Conservation (phyloP, 2,797 vertebrate genomes). For the Enteromius argenteus region DNA sequence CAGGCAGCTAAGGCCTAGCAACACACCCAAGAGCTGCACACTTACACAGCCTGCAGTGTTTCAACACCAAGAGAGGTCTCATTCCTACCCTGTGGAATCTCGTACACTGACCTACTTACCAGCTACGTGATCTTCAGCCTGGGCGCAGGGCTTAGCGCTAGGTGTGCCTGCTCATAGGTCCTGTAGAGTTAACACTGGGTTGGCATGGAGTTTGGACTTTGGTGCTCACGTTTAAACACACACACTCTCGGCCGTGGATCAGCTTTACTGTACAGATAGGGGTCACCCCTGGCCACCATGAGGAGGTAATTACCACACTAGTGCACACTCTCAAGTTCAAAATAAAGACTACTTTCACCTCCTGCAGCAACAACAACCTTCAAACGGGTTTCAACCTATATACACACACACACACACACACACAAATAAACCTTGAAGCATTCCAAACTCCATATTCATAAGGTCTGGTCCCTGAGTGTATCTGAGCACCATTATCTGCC, state of each 20-base stretch:
- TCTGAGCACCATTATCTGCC: conserved; percentile 65
- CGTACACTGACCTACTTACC: conserved; percentile 70
- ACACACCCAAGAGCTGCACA: conserved; percentile 43
- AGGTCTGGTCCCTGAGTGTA: conserved; percentile 69
- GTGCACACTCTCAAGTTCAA: conserved; percentile 57
- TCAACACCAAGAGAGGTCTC: conserved; percentile 55
- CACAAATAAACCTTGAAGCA: conserved; percentile 73
- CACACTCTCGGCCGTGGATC: conserved; percentile 9
- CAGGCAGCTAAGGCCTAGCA: conserved; percentile 72
- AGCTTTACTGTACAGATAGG: conserved; percentile 36
- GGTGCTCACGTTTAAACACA: conserved; percentile 34
- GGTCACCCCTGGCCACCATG: conserved; percentile 56
- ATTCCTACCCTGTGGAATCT: conserved; percentile 60
- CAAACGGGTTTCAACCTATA: conserved; percentile 55
- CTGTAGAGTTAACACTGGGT: conserved; percentile 38
- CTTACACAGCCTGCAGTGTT: conserved; percentile 38
- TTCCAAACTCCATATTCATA: conserved; percentile 79
- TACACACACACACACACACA: conserved; percentile 40
- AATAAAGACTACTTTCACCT: conserved; percentile 51
- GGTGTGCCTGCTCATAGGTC: conserved; percentile 63
- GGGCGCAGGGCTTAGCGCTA: conserved; percentile 62
- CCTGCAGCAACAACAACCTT: conserved; percentile 57
- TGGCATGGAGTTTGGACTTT: conserved; percentile 53
- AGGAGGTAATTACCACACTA: conserved; percentile 59
- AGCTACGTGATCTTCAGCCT: conserved; percentile 61